Evolutionary conservation across 2,113 vertebrate genomes (phyloP).

Genomic region (Aythya baeri): DNA sequence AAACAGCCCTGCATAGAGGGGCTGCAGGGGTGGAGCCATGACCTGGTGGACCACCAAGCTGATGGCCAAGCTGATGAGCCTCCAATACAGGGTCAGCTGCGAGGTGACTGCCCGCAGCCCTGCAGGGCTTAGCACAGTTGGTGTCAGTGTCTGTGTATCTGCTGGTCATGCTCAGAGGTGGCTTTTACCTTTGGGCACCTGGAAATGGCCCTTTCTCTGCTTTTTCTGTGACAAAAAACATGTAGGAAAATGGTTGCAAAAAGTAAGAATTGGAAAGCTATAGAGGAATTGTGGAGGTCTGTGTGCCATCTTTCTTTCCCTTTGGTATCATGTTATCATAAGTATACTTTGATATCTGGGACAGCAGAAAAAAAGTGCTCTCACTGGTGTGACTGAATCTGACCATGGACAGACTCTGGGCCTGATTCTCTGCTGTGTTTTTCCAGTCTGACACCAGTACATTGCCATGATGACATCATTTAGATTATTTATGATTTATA

Average conservation of each 20-base stretch:
- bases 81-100: background rate
- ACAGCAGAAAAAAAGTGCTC: background rate
- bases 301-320: background rate
- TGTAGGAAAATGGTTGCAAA: background rate
- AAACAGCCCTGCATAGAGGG: background rate
- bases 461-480: slow-evolving; percentile 55
- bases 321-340: background rate
- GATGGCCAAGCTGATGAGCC: accelerated
- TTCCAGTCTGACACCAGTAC: slow-evolving; percentile 27
- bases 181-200: background rate
- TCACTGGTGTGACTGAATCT: background rate
- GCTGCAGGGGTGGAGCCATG: background rate
- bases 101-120: background rate
- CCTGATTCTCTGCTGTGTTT: background rate
- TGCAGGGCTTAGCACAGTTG: background rate
- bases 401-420: background rate
- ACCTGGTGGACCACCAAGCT: background rate
- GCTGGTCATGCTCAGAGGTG: background rate
- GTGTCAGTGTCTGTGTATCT: accelerated
- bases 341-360: background rate
- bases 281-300: background rate
- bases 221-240: background rate
- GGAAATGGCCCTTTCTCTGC: background rate
- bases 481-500: slow-evolving; percentile 68
- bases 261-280: background rate